Conservation (phyloP, 2,113 vertebrate genomes). For the Pterocles gutturalis region DNA sequence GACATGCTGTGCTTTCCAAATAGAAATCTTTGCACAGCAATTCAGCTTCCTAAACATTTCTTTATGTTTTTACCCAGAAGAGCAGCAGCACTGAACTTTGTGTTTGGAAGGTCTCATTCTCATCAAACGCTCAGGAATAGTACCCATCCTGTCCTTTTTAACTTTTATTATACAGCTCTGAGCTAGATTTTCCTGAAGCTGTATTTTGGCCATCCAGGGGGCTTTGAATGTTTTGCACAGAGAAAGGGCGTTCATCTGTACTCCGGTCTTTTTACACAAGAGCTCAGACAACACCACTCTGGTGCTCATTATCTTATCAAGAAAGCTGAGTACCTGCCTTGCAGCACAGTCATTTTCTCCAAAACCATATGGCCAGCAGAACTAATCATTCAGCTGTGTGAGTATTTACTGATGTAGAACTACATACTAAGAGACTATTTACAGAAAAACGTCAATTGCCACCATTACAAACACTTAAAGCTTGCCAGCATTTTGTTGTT, state of each 20-base stretch:
- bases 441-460: not conserved
- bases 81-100: not conserved
- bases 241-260: not conserved
- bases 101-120: not conserved
- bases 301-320: not conserved
- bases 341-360: not conserved
- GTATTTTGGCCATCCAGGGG: not conserved
- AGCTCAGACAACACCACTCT: not conserved
- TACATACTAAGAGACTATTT: not conserved
- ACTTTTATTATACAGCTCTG: not conserved
- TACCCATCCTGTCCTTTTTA: not conserved
- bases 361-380: not conserved
- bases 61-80: not conserved
- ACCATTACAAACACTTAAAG: not conserved
- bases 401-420: not conserved
- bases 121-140: not conserved
- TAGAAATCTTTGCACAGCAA: not conserved
- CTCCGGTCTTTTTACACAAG: not conserved
- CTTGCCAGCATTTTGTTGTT: not conserved
- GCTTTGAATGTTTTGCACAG: not conserved
- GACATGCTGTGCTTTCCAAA: not conserved
- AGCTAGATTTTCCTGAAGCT: not conserved
- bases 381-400: not conserved
- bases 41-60: not conserved
- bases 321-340: not conserved